Evolutionary conservation across 2,888 invertebrate genomes (phyloP).

Genomic region (Tortrix viridana): DNA sequence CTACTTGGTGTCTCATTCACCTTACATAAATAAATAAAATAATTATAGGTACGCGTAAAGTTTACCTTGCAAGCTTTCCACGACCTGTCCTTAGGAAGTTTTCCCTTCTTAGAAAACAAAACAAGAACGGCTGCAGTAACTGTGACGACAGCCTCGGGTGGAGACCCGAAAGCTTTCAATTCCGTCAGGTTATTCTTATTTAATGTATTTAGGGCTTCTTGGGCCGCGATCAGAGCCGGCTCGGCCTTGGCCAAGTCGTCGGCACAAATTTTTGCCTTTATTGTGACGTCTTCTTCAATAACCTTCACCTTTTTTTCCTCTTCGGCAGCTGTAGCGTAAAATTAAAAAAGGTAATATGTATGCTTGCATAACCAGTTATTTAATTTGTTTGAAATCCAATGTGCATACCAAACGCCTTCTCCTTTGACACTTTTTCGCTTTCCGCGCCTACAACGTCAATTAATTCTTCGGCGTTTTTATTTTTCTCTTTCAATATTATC

Average conservation of each 20-base stretch:
- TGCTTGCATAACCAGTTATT: not conserved
- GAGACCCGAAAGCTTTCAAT: slow-evolving; percentile 96
- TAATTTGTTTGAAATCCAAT: not conserved
- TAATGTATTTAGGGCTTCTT: slow-evolving; percentile 95
- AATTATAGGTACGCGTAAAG: no score
- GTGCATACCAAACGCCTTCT: slow-evolving; percentile 89
- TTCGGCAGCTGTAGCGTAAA: slow-evolving; percentile 84
- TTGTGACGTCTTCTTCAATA: slow-evolving; percentile 94
- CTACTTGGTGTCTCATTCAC: no score
- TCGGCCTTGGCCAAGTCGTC: slow-evolving; percentile 96
- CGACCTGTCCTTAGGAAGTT: slow-evolving; percentile 94
- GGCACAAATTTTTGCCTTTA: slow-evolving; percentile 93
- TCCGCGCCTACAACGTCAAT: slow-evolving; percentile 94
- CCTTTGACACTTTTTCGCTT: slow-evolving; percentile 95
- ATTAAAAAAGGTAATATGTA: not conserved
- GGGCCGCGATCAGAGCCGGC: slow-evolving; percentile 94
- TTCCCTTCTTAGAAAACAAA: slow-evolving; percentile 91
- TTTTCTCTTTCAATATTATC: slow-evolving; percentile 92
- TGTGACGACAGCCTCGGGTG: slow-evolving; percentile 94
- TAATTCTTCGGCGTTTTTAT: slow-evolving; percentile 94
- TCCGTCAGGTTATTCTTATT: slow-evolving; percentile 98
- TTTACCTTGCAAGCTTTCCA: slow-evolving; percentile 95
- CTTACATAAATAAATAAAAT: no score
- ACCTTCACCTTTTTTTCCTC: slow-evolving; percentile 96
- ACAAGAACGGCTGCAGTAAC: slow-evolving; percentile 95